Evolutionary conservation across 2,113 vertebrate genomes (phyloP).

Genomic region (Labeo rohita): DNA sequence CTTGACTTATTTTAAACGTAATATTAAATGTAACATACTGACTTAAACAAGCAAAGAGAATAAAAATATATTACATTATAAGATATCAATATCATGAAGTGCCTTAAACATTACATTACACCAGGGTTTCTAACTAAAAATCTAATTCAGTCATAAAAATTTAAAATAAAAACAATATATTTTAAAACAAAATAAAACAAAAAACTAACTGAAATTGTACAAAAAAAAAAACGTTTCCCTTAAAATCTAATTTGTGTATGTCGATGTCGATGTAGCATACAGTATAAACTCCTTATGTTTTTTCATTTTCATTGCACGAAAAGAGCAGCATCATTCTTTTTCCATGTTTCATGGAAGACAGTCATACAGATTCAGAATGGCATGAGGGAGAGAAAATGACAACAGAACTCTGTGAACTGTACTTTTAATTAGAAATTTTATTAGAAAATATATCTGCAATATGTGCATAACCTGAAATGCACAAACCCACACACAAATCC

Average conservation of each 20-base stretch:
- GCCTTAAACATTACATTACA: no score
- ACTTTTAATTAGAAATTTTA: background rate
- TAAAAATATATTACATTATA: no score
- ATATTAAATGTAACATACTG: background rate
- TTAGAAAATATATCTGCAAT: background rate
- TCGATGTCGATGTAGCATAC: background rate
- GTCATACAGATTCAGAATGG: background rate
- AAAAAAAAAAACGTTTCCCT: background rate
- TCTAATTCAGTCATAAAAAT: background rate
- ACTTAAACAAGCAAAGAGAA: no score
- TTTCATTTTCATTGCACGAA: background rate
- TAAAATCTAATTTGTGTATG: background rate
- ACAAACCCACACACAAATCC: conserved; percentile 5
- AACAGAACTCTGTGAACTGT: background rate
- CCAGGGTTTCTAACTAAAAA: background rate
- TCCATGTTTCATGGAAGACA: background rate
- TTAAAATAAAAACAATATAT: background rate
- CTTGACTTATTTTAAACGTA: background rate
- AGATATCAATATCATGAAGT: no score
- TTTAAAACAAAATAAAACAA: background rate
- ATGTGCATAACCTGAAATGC: background rate
- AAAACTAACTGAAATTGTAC: background rate
- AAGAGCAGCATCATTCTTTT: background rate
- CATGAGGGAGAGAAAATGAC: background rate
- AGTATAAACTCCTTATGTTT: background rate